Percentiles rank a stretch among this genome's conserved stretches.
phyloP scores from a whole-genome alignment of 2,797 vertebrate genomes.

The Myoxocephalus aenaeus region DNA sequence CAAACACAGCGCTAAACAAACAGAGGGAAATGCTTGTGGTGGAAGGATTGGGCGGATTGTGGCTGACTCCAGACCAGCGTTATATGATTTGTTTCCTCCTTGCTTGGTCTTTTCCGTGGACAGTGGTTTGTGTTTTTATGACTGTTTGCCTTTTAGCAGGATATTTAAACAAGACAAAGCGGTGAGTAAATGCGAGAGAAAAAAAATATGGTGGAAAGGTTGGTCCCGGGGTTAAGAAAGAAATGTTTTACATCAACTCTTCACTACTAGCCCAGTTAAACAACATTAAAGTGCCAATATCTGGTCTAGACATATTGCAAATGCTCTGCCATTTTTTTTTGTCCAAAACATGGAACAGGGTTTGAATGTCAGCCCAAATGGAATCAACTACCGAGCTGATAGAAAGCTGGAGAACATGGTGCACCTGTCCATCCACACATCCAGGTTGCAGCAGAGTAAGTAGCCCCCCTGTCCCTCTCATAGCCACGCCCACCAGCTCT shows the following conservation, averaged over 20 bases:
- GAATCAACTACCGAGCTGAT: conserved; percentile 7
- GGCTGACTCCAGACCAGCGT: conserved; percentile 17
- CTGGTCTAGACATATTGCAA: not conserved
- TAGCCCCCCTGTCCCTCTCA: not conserved
- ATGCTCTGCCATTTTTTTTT: not conserved
- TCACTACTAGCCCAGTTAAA: conserved; percentile 3
- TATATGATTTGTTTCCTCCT: conserved; percentile 26
- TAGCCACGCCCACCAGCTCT: not conserved
- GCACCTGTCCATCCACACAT: not conserved
- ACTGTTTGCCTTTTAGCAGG: conserved; percentile 11
- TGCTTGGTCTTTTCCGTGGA: not conserved
- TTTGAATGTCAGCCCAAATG: conserved; percentile 19
- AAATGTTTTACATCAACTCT: not conserved
- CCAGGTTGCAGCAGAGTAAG: not conserved
- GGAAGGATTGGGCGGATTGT: conserved; percentile 20
- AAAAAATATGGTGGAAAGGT: conserved; percentile 13
- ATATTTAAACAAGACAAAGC: conserved; percentile 9
- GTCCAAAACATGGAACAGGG: conserved; percentile 2
- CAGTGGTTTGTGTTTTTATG: conserved; percentile 22
- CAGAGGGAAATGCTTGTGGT: conserved; percentile 42
- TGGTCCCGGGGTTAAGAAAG: not conserved
- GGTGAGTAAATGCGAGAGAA: conserved; percentile 12
- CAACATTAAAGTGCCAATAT: not conserved
- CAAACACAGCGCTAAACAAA: conserved; percentile 40
- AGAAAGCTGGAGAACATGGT: conserved; percentile 10